Percentiles rank a stretch among this genome's conserved stretches.
Conservation (phyloP, 2,113 vertebrate genomes). For the Epinephelus lanceolatus region DNA sequence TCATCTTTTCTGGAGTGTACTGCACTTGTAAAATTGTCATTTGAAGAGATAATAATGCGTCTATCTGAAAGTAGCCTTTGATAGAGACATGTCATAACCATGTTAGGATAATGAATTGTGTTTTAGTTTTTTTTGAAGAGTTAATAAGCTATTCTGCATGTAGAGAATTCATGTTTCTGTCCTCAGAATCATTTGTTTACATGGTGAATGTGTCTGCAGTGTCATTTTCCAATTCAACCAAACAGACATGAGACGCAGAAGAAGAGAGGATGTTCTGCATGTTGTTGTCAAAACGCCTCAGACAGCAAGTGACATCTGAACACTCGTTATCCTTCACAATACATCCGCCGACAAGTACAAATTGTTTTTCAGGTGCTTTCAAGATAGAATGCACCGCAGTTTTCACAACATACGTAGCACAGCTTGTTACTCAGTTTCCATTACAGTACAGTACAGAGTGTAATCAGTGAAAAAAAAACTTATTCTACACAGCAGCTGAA, state of each 20-base stretch:
- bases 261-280: neutral
- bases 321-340: slow-evolving; percentile 28
- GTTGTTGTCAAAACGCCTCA: slow-evolving; percentile 16
- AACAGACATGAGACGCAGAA: neutral
- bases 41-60: slow-evolving; percentile 1
- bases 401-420: neutral
- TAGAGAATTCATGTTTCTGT: neutral
- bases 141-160: neutral
- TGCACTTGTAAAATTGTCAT: neutral
- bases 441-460: slow-evolving; percentile 21
- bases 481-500: slow-evolving; percentile 29
- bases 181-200: slow-evolving; percentile 6
- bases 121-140: neutral
- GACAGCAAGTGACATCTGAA: slow-evolving; percentile 14
- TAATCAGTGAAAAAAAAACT: slow-evolving; percentile 9
- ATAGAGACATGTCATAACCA: slow-evolving; percentile 1
- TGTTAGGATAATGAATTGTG: no score
- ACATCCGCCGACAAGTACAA: slow-evolving; percentile 24
- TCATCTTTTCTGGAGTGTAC: neutral
- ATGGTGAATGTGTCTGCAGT: neutral
- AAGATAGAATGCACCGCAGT: slow-evolving; percentile 4
- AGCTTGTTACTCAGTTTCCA: slow-evolving; percentile 33
- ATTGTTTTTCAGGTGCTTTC: slow-evolving; percentile 32
- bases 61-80: neutral
- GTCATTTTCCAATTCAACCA: neutral